These are phyloP conservation scores for Megamerina dolium DNA, from an alignment of 2,888 invertebrate species.

Conservation along the genomic window DNA sequence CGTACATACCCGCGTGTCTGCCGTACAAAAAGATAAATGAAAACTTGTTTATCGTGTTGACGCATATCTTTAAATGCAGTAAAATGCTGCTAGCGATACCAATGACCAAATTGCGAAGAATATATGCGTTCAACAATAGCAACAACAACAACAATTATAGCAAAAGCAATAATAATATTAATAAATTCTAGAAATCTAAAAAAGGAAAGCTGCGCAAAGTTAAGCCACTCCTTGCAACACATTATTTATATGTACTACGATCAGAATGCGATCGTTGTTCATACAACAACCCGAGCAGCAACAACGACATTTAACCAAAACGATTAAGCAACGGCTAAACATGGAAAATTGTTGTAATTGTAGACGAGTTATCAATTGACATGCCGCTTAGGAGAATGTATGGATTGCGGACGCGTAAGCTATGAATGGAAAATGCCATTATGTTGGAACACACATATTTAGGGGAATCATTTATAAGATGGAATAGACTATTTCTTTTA, in stretches of 20 bases:
- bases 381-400: slow-evolving; percentile 14
- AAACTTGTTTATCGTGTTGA: slow-evolving; percentile 29
- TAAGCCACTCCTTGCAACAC: slow-evolving; percentile 20
- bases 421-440: too few relatives aligned
- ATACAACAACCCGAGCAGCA: not conserved
- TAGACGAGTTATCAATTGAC: slow-evolving; percentile 27
- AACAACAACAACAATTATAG: slow-evolving; percentile 9
- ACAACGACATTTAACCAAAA: slow-evolving; percentile 16
- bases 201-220: slow-evolving; percentile 1
- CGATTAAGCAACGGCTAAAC: slow-evolving; percentile 29
- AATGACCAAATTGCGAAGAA: too few relatives aligned
- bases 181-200: too few relatives aligned
- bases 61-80: slow-evolving; percentile 28
- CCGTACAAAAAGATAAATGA: slow-evolving; percentile 25
- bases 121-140: slow-evolving; percentile 8
- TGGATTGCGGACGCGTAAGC: not conserved
- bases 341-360: slow-evolving; percentile 31
- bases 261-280: not conserved
- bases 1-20: too few relatives aligned
- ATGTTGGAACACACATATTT: too few relatives aligned
- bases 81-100: slow-evolving; percentile 26
- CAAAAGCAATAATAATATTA: too few relatives aligned
- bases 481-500: too few relatives aligned
- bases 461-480: too few relatives aligned
- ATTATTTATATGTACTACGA: slow-evolving; percentile 13